Conservation (phyloP, 2,113 vertebrate genomes). For the Mirounga angustirostris region DNA sequence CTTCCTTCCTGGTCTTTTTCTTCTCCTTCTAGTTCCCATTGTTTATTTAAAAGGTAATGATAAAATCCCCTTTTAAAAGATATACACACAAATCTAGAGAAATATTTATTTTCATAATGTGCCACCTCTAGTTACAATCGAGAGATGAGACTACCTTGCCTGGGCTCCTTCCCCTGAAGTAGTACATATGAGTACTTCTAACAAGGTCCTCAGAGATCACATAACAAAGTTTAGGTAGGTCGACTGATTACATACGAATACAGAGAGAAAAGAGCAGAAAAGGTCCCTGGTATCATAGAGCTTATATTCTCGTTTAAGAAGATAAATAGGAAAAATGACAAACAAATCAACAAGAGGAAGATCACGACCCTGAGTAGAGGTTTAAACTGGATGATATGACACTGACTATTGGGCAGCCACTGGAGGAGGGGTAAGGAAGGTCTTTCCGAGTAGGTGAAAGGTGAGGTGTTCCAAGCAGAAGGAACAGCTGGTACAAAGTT, state of each 20-base stretch:
- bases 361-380: neutral
- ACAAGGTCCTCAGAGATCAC: neutral
- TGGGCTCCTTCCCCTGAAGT: neutral
- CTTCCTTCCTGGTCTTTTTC: neutral
- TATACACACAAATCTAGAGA: neutral
- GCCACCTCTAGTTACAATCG: neutral
- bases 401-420: neutral
- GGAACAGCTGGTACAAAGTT: neutral
- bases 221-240: neutral
- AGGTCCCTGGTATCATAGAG: neutral
- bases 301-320: neutral
- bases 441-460: neutral
- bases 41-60: neutral
- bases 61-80: neutral
- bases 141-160: neutral
- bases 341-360: neutral
- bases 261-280: neutral
- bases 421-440: neutral
- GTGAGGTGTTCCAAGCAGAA: neutral
- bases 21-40: neutral
- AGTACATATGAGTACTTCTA: neutral
- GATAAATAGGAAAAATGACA: neutral
- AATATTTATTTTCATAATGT: neutral
- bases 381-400: neutral
- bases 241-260: neutral